Evolutionary conservation across 2,797 vertebrate genomes (phyloP), one percentile per base, ranked within the genome.

Genomic region (Phylloscopus collybita): DNA sequence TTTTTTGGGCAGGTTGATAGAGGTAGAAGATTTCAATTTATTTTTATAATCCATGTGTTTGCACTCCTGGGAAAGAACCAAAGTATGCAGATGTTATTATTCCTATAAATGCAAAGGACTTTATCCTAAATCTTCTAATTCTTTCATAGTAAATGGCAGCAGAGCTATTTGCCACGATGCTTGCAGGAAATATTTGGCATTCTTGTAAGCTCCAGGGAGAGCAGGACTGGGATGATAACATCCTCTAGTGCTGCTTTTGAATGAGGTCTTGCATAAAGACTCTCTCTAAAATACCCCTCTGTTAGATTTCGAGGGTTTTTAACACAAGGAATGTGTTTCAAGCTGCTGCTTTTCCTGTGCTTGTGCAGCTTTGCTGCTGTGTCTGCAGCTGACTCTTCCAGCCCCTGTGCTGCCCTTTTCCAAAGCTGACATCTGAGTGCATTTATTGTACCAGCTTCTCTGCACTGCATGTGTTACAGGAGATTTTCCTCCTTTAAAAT

Each of bases 141-240:
- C 92, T 71, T 87, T 70, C 54, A 13, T 12, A 66, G 72, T 50
- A 10, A 47, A 9, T 62, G 86, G 79, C 89, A 81, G 71, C 67
- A 56, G 64, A 92, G 69, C 75, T 79, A 11, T 89, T 88, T 78
- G 61, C 47, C 44, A 9, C 66, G 13, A 25, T 94, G 89, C 91
- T 86, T 86, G 72, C 91, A 92, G 91, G 94, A 96, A 97, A 96
- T 96, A 73, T 1, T 91, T 94, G 87, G 62, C 89, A 95, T 97
- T 75, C 78, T 72, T 95, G 62, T 79, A 40, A 95, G 70, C 95
- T 93, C 92, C 70, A 72, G 92, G 95, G 95, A 93, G 85, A 84
- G 50, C 79, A 91, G 85, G 66, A 25, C 30, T 40, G 34, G 66
- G 88, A 42, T 92, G 95, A 86, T 96, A 92, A 86, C 76, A 86